A percentile compares a stretch with the other conserved stretches of the same genome.
These are phyloP conservation scores for Vultur gryphus DNA, from an alignment of 2,797 vertebrate species.

Conservation along the genomic window DNA sequence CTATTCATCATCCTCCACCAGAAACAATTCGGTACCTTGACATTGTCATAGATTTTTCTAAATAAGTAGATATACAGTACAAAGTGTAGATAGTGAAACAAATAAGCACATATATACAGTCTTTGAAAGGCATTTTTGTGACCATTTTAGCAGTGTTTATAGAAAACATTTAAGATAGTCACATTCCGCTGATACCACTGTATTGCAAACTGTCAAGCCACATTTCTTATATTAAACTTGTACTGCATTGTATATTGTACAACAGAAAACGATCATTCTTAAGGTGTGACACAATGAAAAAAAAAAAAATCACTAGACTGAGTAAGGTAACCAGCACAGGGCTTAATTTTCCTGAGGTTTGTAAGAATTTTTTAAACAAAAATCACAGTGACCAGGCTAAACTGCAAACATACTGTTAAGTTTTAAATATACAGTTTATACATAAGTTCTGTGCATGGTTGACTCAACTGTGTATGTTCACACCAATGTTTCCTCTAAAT, in stretches of 20 bases:
- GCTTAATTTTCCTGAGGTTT: constrained; percentile 81
- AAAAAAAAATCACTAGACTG: constrained; percentile 44
- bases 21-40: constrained; percentile 39
- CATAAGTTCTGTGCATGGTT: constrained; percentile 61
- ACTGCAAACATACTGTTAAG: constrained; percentile 61
- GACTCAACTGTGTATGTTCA: constrained; percentile 23
- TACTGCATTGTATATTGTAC: constrained; percentile 46
- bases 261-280: constrained; percentile 3
- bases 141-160: constrained; percentile 67
- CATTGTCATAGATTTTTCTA: constrained; percentile 15
- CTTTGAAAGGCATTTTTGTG: constrained; percentile 75
- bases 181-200: constrained; percentile 45
- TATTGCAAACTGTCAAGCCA: constrained; percentile 67
- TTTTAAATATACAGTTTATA: constrained; percentile 70
- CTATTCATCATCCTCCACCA: background rate
- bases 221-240: constrained; percentile 39
- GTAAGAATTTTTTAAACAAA: constrained; percentile 71
- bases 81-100: constrained; percentile 55
- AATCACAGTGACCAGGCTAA: constrained; percentile 77
- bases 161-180: constrained; percentile 62
- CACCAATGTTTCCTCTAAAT: constrained; percentile 72
- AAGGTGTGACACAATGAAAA: constrained; percentile 26
- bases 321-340: constrained; percentile 68
- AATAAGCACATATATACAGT: constrained; percentile 61
- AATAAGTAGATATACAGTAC: constrained; percentile 59